Percentiles rank a stretch among this genome's conserved stretches.
phyloP scores from a whole-genome alignment of 2,888 invertebrate genomes.

The Cephalotes varians region DNA sequence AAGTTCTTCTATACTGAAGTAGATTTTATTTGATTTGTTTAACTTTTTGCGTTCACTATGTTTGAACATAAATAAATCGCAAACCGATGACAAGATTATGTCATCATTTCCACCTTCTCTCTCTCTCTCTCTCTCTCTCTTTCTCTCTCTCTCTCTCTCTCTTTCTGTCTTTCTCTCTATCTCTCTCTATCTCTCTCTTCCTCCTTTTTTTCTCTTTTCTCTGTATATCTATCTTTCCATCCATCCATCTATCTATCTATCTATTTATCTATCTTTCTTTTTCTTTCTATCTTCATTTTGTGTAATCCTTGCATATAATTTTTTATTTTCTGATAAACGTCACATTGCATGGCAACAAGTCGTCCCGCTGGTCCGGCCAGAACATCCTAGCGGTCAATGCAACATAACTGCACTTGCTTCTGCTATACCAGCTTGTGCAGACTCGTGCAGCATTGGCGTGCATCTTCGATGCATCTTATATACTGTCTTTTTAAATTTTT shows the following conservation, averaged over 20 bases:
- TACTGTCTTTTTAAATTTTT: slow-evolving; percentile 40
- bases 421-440: slow-evolving; percentile 65
- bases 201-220: background rate
- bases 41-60: too few relatives aligned
- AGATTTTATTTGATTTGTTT: too few relatives aligned
- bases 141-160: too few relatives aligned
- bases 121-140: too few relatives aligned
- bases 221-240: background rate
- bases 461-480: slow-evolving; percentile 43
- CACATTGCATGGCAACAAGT: slow-evolving; percentile 77
- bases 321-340: slow-evolving; percentile 67
- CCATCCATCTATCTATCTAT: background rate
- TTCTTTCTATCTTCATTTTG: slow-evolving; percentile 5
- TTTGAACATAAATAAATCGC: too few relatives aligned
- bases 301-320: background rate
- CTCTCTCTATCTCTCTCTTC: background rate
- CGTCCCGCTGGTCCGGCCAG: slow-evolving; percentile 61
- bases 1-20: too few relatives aligned
- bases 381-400: slow-evolving; percentile 80
- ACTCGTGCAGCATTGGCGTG: slow-evolving; percentile 69
- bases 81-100: too few relatives aligned
- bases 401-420: slow-evolving; percentile 82
- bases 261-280: background rate
- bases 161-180: too few relatives aligned
- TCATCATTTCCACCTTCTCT: too few relatives aligned